phyloP scores from a whole-genome alignment of 2,888 invertebrate genomes.

The Chrysolina haemoptera region DNA sequence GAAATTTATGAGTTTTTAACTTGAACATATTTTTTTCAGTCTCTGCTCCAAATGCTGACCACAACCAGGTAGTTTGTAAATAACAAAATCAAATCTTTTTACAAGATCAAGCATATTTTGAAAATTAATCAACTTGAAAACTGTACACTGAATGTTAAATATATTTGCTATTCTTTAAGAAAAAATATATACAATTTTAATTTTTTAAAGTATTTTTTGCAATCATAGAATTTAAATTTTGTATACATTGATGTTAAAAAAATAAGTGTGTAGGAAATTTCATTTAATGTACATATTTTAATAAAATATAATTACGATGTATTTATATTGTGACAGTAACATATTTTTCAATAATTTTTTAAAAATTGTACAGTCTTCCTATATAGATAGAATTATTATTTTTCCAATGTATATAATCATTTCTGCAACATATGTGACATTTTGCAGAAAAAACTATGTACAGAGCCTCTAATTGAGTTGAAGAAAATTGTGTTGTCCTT shows the following conservation, averaged over 20 bases:
- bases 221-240: slow-evolving; percentile 56
- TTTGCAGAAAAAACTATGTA: background rate
- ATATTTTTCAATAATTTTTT: slow-evolving; percentile 44
- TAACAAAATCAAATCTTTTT: slow-evolving; percentile 38
- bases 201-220: slow-evolving; percentile 63
- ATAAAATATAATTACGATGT: slow-evolving; percentile 34
- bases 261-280: slow-evolving; percentile 20
- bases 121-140: slow-evolving; percentile 33
- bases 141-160: slow-evolving; percentile 40
- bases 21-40: slow-evolving; percentile 34
- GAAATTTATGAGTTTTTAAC: background rate
- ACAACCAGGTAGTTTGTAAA: slow-evolving; percentile 29
- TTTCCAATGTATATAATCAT: slow-evolving; percentile 33
- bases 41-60: slow-evolving; percentile 49
- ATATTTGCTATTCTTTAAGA: slow-evolving; percentile 53
- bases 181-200: slow-evolving; percentile 55
- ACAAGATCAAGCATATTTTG: slow-evolving; percentile 28
- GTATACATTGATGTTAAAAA: slow-evolving; percentile 48
- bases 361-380: slow-evolving; percentile 52
- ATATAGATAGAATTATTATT: slow-evolving; percentile 35
- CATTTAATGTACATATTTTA: slow-evolving; percentile 36
- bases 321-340: slow-evolving; percentile 45
- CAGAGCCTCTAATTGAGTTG: background rate
- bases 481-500: slow-evolving; percentile 4
- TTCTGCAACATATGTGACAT: slow-evolving; percentile 29